Conservation (phyloP, 92 coral and sea anemone species). For the Hydrozoanthus gracilis region DNA sequence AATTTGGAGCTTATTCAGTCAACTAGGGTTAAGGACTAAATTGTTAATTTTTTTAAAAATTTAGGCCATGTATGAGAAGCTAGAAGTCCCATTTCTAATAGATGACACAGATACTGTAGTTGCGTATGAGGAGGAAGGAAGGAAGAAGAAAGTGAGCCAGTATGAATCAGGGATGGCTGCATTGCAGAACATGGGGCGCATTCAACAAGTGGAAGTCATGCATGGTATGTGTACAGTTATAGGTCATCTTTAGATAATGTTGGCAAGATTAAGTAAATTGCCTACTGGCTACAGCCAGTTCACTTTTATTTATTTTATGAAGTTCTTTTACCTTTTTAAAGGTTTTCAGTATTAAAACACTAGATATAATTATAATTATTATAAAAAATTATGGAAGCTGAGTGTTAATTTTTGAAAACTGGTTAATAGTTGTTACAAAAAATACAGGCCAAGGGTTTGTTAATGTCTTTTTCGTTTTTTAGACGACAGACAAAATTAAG, state of each 20-base stretch:
- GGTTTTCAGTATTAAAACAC: no score
- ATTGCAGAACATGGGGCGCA: constrained; percentile 84
- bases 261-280: not conserved
- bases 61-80: constrained; percentile 73
- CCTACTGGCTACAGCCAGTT: no score
- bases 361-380: no score
- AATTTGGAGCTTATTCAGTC: no score
- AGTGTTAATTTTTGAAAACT: no score
- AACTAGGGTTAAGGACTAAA: not conserved
- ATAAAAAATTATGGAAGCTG: no score
- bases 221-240: constrained; percentile 64
- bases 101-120: constrained; percentile 85
- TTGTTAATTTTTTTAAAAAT: not conserved
- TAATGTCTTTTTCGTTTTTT: no score
- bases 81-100: constrained; percentile 79
- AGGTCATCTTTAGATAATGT: not conserved
- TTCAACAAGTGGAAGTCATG: constrained; percentile 91
- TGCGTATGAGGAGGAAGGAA: constrained; percentile 93
- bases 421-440: no score
- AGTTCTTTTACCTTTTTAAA: no score
- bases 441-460: no score
- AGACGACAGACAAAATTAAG: no score
- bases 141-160: constrained; percentile 62
- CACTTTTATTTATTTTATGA: no score
- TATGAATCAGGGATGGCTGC: constrained; percentile 97